Conservation (phyloP, 2,113 vertebrate species). For the Nothobranchius kuhntae region DNA sequence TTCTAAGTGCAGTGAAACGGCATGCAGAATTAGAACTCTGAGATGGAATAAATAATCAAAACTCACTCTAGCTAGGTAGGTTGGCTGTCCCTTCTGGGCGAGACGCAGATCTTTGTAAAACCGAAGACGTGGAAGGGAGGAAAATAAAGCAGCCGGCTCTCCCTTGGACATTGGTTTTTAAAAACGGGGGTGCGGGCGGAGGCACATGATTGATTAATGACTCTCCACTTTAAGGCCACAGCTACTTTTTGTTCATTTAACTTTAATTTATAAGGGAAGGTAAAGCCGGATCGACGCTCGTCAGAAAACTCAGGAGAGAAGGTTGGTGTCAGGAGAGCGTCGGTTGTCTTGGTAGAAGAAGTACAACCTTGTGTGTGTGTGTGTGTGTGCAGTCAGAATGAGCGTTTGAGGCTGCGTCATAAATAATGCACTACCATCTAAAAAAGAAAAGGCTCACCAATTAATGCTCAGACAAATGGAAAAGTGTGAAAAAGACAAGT, state of each 20-base stretch:
- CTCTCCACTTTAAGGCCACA: slow-evolving; percentile 74
- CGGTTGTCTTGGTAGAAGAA: slow-evolving; percentile 39
- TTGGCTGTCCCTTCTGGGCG: slow-evolving; percentile 65
- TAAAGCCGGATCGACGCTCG: slow-evolving; percentile 60
- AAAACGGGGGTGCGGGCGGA: slow-evolving; percentile 55
- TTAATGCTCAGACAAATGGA: slow-evolving; percentile 72
- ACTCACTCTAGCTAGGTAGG: slow-evolving; percentile 39
- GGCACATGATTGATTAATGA: slow-evolving; percentile 80
- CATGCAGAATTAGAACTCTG: slow-evolving; percentile 61
- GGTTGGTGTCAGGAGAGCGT: slow-evolving; percentile 65
- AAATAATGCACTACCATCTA: slow-evolving; percentile 73
- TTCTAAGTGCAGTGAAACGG: slow-evolving; percentile 44
- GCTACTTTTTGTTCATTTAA: slow-evolving; percentile 69
- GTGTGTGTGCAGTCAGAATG: slow-evolving; percentile 38
- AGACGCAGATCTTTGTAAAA: slow-evolving; percentile 28
- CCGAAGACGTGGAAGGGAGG: slow-evolving; percentile 30
- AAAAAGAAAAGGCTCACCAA: slow-evolving; percentile 67
- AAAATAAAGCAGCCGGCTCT: slow-evolving; percentile 40
- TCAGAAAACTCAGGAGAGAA: slow-evolving; percentile 62
- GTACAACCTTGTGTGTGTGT: slow-evolving; percentile 18
- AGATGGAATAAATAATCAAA: slow-evolving; percentile 70
- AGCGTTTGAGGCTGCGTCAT: slow-evolving; percentile 64
- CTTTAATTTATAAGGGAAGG: slow-evolving; percentile 78
- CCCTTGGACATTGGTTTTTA: slow-evolving; percentile 75
- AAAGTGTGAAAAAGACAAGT: slow-evolving; percentile 40